Evolutionary conservation across 1,140 invertebrate species (phyloP).

Genomic region (Chironomus striatipennis): DNA sequence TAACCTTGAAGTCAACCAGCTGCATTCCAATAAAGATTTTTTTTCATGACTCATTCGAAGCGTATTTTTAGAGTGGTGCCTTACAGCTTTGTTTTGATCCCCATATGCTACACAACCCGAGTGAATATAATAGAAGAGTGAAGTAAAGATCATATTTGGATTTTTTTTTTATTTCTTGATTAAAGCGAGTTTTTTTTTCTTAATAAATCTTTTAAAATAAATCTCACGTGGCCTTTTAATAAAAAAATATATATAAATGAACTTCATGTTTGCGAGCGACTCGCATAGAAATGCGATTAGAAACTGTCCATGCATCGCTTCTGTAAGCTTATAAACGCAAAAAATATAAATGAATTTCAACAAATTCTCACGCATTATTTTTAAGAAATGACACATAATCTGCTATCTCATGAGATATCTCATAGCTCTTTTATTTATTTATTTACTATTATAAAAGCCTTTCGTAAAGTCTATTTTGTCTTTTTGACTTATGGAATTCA

Average conservation of each 20-base stretch:
- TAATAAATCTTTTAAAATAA: neutral
- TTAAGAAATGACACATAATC: neutral
- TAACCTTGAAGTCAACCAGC: conserved; percentile 11
- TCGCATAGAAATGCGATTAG: neutral
- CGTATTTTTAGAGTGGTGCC: neutral
- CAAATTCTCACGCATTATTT: neutral
- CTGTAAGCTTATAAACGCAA: neutral
- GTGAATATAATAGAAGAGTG: neutral
- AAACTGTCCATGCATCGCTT: neutral
- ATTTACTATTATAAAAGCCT: too few relatives aligned
- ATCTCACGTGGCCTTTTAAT: neutral
- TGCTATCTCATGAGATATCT: too few relatives aligned
- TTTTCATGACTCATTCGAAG: neutral
- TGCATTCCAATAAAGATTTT: conserved; percentile 4
- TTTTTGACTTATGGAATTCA: neutral
- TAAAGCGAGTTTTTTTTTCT: neutral
- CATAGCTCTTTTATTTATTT: too few relatives aligned
- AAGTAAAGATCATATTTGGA: conserved; percentile 14
- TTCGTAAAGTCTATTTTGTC: too few relatives aligned
- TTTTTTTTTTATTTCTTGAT: neutral
- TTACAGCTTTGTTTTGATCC: neutral
- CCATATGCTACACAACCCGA: neutral
- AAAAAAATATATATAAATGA: too few relatives aligned
- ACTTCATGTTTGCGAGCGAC: neutral
- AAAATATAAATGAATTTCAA: conserved; percentile 2